phyloP scores from a whole-genome alignment of 2,113 vertebrate genomes.

The Bubo bubo region DNA sequence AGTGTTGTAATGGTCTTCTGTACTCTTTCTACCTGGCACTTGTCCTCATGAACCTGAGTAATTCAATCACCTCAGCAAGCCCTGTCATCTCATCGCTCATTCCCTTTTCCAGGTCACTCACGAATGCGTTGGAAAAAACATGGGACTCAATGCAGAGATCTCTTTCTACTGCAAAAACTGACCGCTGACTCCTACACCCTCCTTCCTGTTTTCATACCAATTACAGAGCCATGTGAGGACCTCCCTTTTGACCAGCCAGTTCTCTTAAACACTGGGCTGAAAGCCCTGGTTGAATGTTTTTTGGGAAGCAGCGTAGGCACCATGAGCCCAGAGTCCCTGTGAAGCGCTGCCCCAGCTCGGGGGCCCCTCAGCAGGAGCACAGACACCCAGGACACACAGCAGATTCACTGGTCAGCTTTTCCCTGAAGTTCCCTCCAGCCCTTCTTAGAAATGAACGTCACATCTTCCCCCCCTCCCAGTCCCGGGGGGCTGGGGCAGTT shows the following conservation, averaged over 20 bases:
- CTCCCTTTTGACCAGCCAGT: not conserved
- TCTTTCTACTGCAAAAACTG: not conserved
- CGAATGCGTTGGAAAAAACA: not conserved
- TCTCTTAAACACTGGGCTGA: not conserved
- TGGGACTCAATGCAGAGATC: not conserved
- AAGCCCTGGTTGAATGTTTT: not conserved
- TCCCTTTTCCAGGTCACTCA: conserved; percentile 37
- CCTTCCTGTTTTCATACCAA: conserved; percentile 48
- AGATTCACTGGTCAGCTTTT: not conserved
- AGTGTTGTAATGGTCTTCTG: not conserved
- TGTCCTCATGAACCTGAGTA: not conserved
- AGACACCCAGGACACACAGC: accelerated
- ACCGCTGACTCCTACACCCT: not conserved
- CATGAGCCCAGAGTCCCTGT: not conserved
- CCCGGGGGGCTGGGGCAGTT: not conserved
- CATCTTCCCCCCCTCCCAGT: not conserved
- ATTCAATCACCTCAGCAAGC: not conserved
- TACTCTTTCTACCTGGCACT: conserved; percentile 9
- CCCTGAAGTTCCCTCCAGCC: not conserved
- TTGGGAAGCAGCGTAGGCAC: not conserved
- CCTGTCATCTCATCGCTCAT: not conserved
- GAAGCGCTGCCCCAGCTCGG: not conserved
- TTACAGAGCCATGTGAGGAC: not conserved
- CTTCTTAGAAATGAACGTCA: not conserved
- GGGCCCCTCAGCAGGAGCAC: not conserved